Evolutionary conservation across 2,888 invertebrate genomes (phyloP).

Genomic region (Mythimna loreyi): DNA sequence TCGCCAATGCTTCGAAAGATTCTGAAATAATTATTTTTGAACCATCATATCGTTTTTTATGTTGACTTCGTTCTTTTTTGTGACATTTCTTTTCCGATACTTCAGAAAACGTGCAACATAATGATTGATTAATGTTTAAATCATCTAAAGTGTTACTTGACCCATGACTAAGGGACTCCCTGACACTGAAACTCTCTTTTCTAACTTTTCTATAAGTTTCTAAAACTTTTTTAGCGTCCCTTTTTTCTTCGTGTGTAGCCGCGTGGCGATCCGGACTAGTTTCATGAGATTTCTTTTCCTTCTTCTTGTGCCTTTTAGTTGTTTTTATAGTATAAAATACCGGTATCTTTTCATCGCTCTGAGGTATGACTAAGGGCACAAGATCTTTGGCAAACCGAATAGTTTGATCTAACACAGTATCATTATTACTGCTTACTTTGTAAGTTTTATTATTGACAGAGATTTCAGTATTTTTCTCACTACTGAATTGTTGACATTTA

Average conservation of each 20-base stretch:
- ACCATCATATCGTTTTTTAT: conserved; percentile 59
- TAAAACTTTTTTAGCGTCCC: conserved; percentile 68
- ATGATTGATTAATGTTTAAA: conserved; percentile 79
- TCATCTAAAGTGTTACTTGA: conserved; percentile 83
- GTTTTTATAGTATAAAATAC: conserved; percentile 82
- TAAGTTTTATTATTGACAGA: conserved; percentile 58
- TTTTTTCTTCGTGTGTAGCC: conserved; percentile 66
- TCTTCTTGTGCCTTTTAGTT: conserved; percentile 71
- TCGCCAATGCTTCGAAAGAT: conserved; percentile 83
- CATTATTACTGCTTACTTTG: conserved; percentile 62
- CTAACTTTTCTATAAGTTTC: conserved; percentile 72
- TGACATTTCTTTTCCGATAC: conserved; percentile 75
- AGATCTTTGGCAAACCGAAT: conserved; percentile 82
- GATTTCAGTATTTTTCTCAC: conserved; percentile 54
- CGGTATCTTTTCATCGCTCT: conserved; percentile 70
- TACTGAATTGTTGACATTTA: conserved; percentile 73
- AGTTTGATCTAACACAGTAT: conserved; percentile 79
- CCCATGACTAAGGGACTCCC: conserved; percentile 74
- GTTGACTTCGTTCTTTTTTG: conserved; percentile 68
- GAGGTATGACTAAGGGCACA: conserved; percentile 81
- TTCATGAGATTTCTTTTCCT: conserved; percentile 62
- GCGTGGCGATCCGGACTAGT: conserved; percentile 54
- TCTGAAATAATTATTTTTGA: conserved; percentile 75
- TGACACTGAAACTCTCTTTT: conserved; percentile 70
- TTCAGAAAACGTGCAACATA: conserved; percentile 81